Conservation (phyloP, 2,113 vertebrate species). For the Bubalus kerabau region DNA sequence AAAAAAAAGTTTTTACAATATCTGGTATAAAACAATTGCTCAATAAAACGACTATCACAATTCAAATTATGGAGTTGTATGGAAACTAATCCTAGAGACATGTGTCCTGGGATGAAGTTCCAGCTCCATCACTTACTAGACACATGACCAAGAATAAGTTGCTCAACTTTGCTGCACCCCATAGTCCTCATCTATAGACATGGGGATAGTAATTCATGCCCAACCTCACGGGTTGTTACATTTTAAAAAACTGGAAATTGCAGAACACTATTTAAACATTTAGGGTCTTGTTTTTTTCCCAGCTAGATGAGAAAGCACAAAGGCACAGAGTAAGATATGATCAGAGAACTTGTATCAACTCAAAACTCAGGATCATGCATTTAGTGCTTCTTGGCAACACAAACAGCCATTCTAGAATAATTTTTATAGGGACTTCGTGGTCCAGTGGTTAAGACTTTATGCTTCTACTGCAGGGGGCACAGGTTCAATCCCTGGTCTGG, state of each 20-base stretch:
- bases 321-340: not conserved
- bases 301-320: not conserved
- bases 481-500: not conserved
- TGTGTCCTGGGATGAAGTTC: not conserved
- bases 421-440: not conserved
- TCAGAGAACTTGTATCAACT: not conserved
- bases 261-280: too few relatives aligned
- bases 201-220: not conserved
- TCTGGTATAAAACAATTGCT: not conserved
- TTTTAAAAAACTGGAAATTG: not conserved
- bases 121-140: not conserved
- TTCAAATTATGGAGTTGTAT: not conserved
- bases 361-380: not conserved
- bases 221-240: not conserved
- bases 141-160: not conserved
- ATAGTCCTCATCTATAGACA: not conserved
- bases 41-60: not conserved
- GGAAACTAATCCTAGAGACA: not conserved
- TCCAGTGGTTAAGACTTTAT: not conserved
- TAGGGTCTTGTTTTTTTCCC: not conserved
- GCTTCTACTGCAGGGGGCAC: not conserved
- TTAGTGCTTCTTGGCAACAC: not conserved
- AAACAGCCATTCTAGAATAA: not conserved
- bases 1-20: not conserved
- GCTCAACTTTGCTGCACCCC: not conserved